A percentile compares a stretch with the other conserved stretches of the same genome.
phyloP scores from a whole-genome alignment of 1,140 invertebrate species.

The Heliconius eleuchia region DNA sequence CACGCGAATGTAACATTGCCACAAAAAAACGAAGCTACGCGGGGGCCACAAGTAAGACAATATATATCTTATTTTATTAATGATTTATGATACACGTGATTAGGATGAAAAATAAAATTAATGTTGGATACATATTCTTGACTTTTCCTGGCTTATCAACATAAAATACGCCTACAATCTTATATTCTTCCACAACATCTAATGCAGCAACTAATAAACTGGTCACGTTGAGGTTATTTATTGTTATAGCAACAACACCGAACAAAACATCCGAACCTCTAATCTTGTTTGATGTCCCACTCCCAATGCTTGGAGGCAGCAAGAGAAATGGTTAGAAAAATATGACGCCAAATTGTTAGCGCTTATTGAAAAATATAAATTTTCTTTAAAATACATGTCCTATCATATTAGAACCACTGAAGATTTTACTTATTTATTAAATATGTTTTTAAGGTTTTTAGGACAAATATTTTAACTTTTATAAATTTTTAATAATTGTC shows the following conservation, averaged over 20 bases:
- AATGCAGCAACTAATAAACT: slow-evolving; percentile 74
- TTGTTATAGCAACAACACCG: slow-evolving; percentile 68
- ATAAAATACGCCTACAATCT: slow-evolving; percentile 51
- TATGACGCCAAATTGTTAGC: not conserved
- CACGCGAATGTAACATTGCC: too few species aligned
- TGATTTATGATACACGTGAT: too few species aligned
- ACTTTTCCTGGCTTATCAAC: slow-evolving; percentile 42
- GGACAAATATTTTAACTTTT: too few species aligned
- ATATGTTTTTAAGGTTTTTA: too few species aligned
- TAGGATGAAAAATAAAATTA: not conserved
- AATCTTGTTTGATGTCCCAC: slow-evolving; percentile 50
- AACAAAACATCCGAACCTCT: slow-evolving; percentile 58
- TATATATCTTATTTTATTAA: too few species aligned
- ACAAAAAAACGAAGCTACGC: too few species aligned
- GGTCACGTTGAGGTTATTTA: slow-evolving; percentile 78
- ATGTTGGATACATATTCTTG: not conserved
- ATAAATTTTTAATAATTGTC: too few species aligned
- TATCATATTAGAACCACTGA: too few species aligned
- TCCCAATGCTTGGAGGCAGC: slow-evolving; percentile 8
- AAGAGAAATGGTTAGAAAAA: slow-evolving; percentile 5
- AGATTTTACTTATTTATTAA: too few species aligned
- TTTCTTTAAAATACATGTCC: too few species aligned
- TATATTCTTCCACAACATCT: slow-evolving; percentile 49
- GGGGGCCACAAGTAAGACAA: too few species aligned
- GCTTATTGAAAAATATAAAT: too few species aligned